Conservation (phyloP, 1,140 invertebrate species). For the Leptinotarsa undecemlineata region DNA sequence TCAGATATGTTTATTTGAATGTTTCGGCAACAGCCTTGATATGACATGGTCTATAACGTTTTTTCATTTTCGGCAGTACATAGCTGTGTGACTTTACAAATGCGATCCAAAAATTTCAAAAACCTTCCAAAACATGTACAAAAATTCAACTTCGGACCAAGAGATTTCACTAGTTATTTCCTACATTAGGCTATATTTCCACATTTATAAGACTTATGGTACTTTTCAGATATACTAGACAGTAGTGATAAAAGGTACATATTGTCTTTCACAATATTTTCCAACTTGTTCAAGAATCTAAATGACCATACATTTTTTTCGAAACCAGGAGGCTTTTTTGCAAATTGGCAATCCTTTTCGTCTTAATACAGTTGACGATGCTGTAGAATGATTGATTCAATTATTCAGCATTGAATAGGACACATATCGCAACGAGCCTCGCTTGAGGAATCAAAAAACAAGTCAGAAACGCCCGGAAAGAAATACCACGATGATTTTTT, state of each 20-base stretch:
- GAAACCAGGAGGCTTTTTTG: no score
- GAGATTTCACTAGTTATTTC: conserved; percentile 25
- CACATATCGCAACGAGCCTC: no score
- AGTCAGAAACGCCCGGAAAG: no score
- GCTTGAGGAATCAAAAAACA: no score
- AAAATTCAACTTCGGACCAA: conserved; percentile 10
- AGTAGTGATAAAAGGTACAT: conserved; percentile 23
- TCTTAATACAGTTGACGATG: no score
- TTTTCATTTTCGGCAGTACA: conserved; percentile 35
- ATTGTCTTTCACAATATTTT: conserved; percentile 24
- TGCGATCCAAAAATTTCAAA: conserved; percentile 29
- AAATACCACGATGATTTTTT: no score
- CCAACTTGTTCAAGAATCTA: not conserved
- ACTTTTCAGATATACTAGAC: conserved; percentile 18
- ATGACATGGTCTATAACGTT: not conserved
- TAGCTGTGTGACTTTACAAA: conserved; percentile 41
- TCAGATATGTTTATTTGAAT: not conserved
- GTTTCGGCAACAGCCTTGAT: not conserved
- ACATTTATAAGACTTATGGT: conserved; percentile 18
- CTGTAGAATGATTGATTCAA: no score
- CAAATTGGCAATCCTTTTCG: no score
- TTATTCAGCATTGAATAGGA: no score
- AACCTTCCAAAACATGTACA: conserved; percentile 14
- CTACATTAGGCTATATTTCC: conserved; percentile 34
- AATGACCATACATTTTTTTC: no score